Base-by-base conservation (phyloP, 2,797 vertebrate genomes). In the Rhinophrynus dorsalis region DNA sequence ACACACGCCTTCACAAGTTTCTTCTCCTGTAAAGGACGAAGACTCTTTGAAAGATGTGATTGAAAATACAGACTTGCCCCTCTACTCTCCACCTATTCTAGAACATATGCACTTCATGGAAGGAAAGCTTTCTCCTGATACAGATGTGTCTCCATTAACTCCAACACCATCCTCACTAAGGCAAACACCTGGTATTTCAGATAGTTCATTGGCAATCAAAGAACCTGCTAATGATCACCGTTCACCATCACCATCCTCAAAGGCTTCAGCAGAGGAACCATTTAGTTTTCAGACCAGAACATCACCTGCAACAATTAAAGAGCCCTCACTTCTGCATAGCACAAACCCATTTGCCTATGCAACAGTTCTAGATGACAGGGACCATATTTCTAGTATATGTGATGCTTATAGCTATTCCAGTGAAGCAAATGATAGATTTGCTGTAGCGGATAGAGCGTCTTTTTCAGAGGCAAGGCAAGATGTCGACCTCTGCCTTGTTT, bases 401-500 rank as follows among this genome's bases (percentile, higher is more conserved):
- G 83, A 88, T 65, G 67, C 75, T 3, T 51, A 78, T 35, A 57
- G 72, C 0, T 89, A 86, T 56, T 81, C 78, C 32, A 85, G 80
- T 15, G 85, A 89, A 73, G 64, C 75, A 0, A 71, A 74, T 57
- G 86, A 82, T 6, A 77, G 64, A 18, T 78, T 75, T 78, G 88
- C 87, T 45, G 35, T 74, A 26, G 67, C 82, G 0, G 83, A 74
- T 23, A 89, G 87, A 77, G 75, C 69, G 0, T 74, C 78, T 20
- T 79, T 83, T 76, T 84, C 88, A 50, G 88, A 90, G 76, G 91
- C 91, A 12, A 92, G 87, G 74, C 92, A 94, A 69, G 94, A 97
- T 78, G 96, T 96, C 0, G 96, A 98, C 70, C 86, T 98, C 75
- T 99, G 96, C 70, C 88, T 98, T 15, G 96, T 98, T 62, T 90